phyloP scores from a whole-genome alignment of 2,888 invertebrate genomes.

The Diloba caeruleocephala region DNA sequence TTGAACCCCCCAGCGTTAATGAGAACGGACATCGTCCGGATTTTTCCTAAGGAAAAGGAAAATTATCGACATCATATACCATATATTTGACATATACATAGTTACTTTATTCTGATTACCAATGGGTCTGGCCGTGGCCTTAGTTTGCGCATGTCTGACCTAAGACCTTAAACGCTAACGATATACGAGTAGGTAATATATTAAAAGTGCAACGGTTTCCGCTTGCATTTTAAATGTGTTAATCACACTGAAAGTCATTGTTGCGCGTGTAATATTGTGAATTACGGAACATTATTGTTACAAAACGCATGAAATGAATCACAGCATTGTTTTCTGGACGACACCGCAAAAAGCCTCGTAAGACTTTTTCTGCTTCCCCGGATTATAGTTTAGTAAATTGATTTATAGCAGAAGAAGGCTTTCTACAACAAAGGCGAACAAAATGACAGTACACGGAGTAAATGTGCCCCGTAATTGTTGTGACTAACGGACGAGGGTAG shows the following conservation, averaged over 20 bases:
- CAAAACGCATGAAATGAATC: too few relatives aligned
- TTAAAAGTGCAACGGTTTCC: slow-evolving; percentile 22
- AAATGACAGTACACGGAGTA: slow-evolving; percentile 3
- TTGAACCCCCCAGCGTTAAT: slow-evolving; percentile 29
- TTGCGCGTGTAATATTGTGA: slow-evolving; percentile 3
- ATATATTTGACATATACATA: too few relatives aligned
- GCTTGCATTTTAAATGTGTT: slow-evolving; percentile 12
- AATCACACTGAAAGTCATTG: slow-evolving; percentile 40
- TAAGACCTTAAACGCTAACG: slow-evolving; percentile 30
- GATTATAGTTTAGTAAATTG: slow-evolving; percentile 32
- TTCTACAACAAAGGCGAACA: slow-evolving; percentile 22
- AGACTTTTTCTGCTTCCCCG: neutral
- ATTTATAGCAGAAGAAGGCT: slow-evolving; percentile 31
- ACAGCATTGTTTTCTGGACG: slow-evolving; percentile 1
- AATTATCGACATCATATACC: slow-evolving; percentile 5
- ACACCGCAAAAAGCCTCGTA: neutral
- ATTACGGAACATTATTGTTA: too few relatives aligned
- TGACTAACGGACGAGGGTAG: neutral
- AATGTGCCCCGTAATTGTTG: slow-evolving; percentile 20
- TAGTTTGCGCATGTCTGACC: slow-evolving; percentile 25
- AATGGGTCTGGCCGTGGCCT: slow-evolving; percentile 16
- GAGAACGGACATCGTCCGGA: slow-evolving; percentile 21
- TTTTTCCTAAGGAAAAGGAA: slow-evolving; percentile 15
- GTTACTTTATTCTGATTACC: too few relatives aligned
- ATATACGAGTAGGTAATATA: too few relatives aligned